Evolutionary conservation across 1,140 invertebrate species (phyloP), one percentile per base, ranked within the genome.

Genomic region (Aporrectodea caliginosa): DNA sequence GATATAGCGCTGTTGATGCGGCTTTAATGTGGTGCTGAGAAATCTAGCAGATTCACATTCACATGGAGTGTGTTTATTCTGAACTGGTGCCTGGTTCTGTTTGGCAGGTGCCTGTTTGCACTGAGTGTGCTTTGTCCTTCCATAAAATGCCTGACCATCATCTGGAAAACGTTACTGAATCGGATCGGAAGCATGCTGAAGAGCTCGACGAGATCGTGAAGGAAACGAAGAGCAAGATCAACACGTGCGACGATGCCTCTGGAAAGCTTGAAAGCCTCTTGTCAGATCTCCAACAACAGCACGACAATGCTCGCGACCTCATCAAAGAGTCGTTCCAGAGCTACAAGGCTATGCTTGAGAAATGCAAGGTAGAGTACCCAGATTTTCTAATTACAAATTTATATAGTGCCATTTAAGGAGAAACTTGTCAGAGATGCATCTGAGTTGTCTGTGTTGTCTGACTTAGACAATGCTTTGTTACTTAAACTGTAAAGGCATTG

Each of bases 241-340:
- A 91, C 0, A 91, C 92, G 78, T 95, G 93, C 85, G 92, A 93
- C 83, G 92, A 93, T 83, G 91, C 92, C 68, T 92, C 92, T 12
- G 90, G 90, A 34, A 91, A 91, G 80, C 88, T 96, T 68, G 92
- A 93, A 83, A 93, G 92, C 84, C 92, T 92, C 31, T 88, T 97
- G n/a, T 92, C 92, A 76, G 94, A 96, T 80, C 86, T 96, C 30
- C 93, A 96, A 86, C 90, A 92, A 82, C 94, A 96, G 86, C 92
- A 93, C 81, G 94, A 95, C 85, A 92, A 93, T 85, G 94, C 94
- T n/a, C 93, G 93, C 84, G 92, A 91, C 84, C 90, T 94, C 43
- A 94, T 97, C 81, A 91, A 93, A 74, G 94, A 96, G 87, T 92
- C 94, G 73, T 95, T 93, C 89, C 88, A 90, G 81, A 90, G 87